phyloP scores from a whole-genome alignment of 2,113 vertebrate species.

The Microcebus jonahi region DNA sequence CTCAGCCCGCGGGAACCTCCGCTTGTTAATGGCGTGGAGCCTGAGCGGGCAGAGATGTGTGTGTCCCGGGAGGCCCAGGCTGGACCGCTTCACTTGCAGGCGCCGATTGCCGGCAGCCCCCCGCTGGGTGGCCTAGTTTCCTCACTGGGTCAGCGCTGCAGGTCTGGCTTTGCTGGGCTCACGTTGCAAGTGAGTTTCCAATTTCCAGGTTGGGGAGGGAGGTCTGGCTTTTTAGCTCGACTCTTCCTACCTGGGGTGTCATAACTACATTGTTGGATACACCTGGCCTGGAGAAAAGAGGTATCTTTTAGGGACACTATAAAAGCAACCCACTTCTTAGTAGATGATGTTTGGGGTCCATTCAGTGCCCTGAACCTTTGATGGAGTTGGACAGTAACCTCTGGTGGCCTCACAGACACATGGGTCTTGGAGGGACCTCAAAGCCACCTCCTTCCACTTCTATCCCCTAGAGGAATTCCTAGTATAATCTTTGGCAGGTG shows the following conservation, averaged over 20 bases:
- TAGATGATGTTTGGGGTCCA: background rate
- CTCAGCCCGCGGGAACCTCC: slow-evolving; percentile 42
- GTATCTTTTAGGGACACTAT: background rate
- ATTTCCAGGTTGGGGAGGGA: slow-evolving; percentile 45
- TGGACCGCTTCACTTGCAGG: slow-evolving; percentile 47
- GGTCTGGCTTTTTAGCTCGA: background rate
- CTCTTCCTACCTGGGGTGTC: background rate
- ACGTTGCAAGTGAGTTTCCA: background rate
- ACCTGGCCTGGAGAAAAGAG: background rate
- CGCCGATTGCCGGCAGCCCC: background rate
- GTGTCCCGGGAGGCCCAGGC: slow-evolving; percentile 59
- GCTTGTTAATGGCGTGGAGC: slow-evolving; percentile 69
- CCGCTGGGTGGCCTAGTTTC: slow-evolving; percentile 54
- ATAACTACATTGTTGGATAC: background rate
- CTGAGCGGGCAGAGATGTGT: slow-evolving; percentile 58
- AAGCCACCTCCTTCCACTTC: background rate
- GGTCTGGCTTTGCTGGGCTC: background rate
- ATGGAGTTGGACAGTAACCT: background rate
- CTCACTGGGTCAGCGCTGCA: slow-evolving; percentile 60
- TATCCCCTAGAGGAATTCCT: background rate
- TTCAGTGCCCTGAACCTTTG: background rate
- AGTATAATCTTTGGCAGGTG: background rate
- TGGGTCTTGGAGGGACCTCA: background rate
- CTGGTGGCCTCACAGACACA: background rate
- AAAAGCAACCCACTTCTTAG: background rate